These are phyloP conservation scores for Melikaiella ostensackeni DNA, from an alignment of 2,888 invertebrate genomes.

Conservation along the genomic window DNA sequence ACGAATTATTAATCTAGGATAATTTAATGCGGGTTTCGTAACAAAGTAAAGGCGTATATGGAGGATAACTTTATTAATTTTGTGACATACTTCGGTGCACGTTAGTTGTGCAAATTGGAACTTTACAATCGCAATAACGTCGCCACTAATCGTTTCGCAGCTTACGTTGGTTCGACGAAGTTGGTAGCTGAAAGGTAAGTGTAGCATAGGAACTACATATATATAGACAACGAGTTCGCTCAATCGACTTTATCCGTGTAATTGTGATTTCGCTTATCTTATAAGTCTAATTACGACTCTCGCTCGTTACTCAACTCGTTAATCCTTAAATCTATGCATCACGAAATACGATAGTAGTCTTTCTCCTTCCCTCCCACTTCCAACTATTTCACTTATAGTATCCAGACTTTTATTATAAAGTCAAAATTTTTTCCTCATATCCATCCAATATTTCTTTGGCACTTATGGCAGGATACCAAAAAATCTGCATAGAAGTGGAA, in stretches of 20 bases:
- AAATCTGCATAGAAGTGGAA: too few species aligned
- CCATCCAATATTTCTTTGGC: too few species aligned
- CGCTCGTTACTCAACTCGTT: conserved; percentile 27
- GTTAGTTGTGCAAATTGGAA: conserved; percentile 26
- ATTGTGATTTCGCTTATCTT: conserved; percentile 32
- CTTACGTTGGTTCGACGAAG: conserved; percentile 22
- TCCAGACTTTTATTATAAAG: too few species aligned
- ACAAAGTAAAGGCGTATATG: background rate
- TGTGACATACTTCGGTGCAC: conserved; percentile 26
- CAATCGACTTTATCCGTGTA: conserved; percentile 19
- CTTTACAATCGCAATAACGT: conserved; percentile 34
- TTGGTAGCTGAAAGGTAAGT: conserved; percentile 21
- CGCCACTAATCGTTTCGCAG: conserved; percentile 25
- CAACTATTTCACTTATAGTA: background rate
- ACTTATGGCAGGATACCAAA: too few species aligned
- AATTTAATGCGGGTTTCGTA: background rate
- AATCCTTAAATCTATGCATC: conserved; percentile 27
- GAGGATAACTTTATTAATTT: conserved; percentile 32
- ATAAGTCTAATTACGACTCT: conserved; percentile 35
- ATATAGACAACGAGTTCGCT: conserved; percentile 15
- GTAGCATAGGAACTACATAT: background rate
- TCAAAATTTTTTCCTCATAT: too few species aligned
- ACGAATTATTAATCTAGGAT: background rate
- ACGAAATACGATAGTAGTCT: conserved; percentile 16
- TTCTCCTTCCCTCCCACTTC: background rate